Evolutionary conservation across 2,797 vertebrate genomes (phyloP), one percentile per base, ranked within the genome.

Genomic region (Xiphophorus birchmanni): DNA sequence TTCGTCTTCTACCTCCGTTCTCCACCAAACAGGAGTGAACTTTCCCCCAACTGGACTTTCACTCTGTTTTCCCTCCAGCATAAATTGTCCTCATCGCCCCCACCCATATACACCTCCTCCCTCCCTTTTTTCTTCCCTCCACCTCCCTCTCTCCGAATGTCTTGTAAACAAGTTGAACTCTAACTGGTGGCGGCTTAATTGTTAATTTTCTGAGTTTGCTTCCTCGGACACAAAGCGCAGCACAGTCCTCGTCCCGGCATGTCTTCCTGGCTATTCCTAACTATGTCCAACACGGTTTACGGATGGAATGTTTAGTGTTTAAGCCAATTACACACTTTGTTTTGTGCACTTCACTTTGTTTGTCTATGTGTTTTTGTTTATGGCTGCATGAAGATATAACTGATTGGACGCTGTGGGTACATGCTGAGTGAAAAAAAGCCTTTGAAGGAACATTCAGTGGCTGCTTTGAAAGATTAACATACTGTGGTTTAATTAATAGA

Each of bases 91-190:
- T 91, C 92, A 90, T 89, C 92, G 90, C 90, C 82, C 85, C 75
- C 40, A 74, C 76, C 91, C 92, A 78, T 71, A 79, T 47, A 65
- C 88, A 44, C 88, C 80, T 90, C 89, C 77, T 80, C 73, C 80
- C 72, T 77, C 35, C 69, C 85, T 81, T 87, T 88, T 48, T 84
- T 87, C 74, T 67, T 80, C 79, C 78, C 78, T 81, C 78, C 85
- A 77, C 85, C 93, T 88, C 89, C 86, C 88, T 86, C 92, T 78
- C 78, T 87, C 89, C 42, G 74, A 94, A 95, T 89, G 89, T 93
- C 94, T 96, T 93, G 96, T 96, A 96, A 96, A 96, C 95, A 96
- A 95, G 96, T 96, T 96, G 95, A 96, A 96, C 95, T 94, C 95
- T 96, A 96, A 96, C 96, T 93, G 89, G 89, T 81, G 82, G 88